These are phyloP conservation scores for Mesocentrotus franciscanus DNA, from an alignment of 53 echinoderm and acorn worm genomes.

Conservation along the genomic window DNA sequence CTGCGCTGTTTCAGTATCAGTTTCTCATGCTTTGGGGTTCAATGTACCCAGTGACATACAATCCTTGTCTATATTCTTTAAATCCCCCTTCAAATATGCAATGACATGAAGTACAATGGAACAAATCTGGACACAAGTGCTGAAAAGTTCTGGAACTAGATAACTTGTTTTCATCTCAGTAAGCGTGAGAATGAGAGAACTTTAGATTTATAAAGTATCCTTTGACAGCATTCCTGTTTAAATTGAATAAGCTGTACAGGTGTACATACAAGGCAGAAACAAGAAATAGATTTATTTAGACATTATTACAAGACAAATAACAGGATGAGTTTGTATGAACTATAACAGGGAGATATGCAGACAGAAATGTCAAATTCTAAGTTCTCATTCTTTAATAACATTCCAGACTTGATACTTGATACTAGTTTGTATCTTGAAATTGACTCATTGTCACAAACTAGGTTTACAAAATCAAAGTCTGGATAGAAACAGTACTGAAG, in stretches of 20 bases:
- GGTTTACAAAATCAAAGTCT: not conserved
- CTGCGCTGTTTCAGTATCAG: not conserved
- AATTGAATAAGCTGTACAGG: not conserved
- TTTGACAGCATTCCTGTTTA: not conserved
- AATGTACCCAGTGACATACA: not conserved
- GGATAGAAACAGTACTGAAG: too few relatives aligned
- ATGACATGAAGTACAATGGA: not conserved
- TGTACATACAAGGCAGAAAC: not conserved
- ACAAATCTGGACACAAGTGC: not conserved
- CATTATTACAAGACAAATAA: not conserved
- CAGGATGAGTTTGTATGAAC: too few relatives aligned
- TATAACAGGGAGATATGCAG: not conserved
- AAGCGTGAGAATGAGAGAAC: not conserved
- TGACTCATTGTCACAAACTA: not conserved
- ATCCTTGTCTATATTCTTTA: not conserved
- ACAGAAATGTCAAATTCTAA: not conserved
- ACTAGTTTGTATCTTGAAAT: not conserved
- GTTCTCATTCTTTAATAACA: not conserved
- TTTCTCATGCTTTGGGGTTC: not conserved
- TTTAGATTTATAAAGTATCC: not conserved
- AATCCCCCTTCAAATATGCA: not conserved
- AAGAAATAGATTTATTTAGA: not conserved
- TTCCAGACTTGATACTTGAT: not conserved
- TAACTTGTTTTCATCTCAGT: not conserved
- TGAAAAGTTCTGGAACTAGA: not conserved